phyloP scores from a whole-genome alignment of 2,113 vertebrate genomes.

The Gambusia holbrooki region DNA sequence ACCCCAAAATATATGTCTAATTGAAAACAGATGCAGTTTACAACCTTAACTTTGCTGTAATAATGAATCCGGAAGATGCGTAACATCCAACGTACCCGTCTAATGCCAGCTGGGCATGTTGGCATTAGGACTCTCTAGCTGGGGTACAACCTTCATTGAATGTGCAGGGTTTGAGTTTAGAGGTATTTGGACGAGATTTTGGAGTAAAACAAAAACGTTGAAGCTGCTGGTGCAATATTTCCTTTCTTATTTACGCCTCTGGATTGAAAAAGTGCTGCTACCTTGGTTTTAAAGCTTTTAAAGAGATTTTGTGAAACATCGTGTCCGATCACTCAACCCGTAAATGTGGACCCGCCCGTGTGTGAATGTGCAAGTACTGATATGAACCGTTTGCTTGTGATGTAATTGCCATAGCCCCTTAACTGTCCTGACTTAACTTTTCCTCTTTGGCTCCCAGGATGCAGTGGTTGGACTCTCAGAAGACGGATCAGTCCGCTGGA shows the following conservation, averaged over 20 bases:
- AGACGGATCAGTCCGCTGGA: too few relatives aligned
- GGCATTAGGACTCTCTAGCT: not conserved
- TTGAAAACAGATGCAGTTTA: not conserved
- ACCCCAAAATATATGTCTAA: not conserved
- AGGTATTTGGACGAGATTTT: not conserved
- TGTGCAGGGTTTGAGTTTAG: too few relatives aligned
- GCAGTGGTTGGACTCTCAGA: too few relatives aligned
- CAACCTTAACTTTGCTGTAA: not conserved
- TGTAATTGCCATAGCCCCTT: too few relatives aligned
- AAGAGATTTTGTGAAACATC: not conserved
- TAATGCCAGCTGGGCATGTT: too few relatives aligned
- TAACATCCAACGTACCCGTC: too few relatives aligned
- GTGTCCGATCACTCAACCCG: not conserved
- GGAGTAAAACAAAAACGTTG: not conserved
- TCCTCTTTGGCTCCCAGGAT: not conserved
- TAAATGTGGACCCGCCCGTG: too few relatives aligned
- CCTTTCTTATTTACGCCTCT: too few relatives aligned
- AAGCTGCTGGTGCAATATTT: too few relatives aligned
- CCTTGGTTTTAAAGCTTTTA: not conserved
- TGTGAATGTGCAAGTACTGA: too few relatives aligned
- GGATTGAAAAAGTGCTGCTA: not conserved
- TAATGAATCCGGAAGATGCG: not conserved
- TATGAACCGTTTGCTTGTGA: too few relatives aligned
- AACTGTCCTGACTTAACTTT: not conserved
- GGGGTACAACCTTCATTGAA: too few relatives aligned